These are phyloP conservation scores for Monopis laevigella DNA, from an alignment of 2,888 invertebrate species.

Conservation along the genomic window DNA sequence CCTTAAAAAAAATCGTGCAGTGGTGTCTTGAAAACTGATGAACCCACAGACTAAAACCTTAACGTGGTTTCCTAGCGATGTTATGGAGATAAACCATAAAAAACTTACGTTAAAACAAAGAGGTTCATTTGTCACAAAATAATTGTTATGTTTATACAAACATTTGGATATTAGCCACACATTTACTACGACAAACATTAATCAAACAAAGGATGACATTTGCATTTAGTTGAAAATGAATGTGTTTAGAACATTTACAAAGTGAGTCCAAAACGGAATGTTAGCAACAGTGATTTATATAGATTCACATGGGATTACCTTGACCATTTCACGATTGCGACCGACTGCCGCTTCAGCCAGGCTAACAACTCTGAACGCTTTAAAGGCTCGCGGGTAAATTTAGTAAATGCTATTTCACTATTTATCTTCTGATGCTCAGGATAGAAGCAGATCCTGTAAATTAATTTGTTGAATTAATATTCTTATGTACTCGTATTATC, in stretches of 20 bases:
- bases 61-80: no score
- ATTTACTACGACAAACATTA: no score
- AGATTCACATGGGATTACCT: slow-evolving; percentile 47
- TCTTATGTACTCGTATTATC: no score
- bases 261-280: slow-evolving; percentile 53
- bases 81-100: no score
- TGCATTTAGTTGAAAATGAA: slow-evolving; percentile 24
- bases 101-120: no score
- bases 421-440: slow-evolving; percentile 50
- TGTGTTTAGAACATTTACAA: slow-evolving; percentile 54
- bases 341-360: slow-evolving; percentile 28
- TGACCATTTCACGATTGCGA: slow-evolving; percentile 63
- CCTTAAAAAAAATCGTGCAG: no score
- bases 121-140: no score
- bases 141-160: no score
- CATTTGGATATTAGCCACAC: no score
- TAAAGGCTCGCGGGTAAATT: slow-evolving; percentile 27
- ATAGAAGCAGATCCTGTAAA: slow-evolving; percentile 57
- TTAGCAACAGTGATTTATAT: slow-evolving; percentile 57
- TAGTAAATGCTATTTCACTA: slow-evolving; percentile 31
- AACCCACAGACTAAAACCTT: no score
- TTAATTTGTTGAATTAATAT: slow-evolving; percentile 29
- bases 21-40: no score
- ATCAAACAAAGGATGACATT: neutral
- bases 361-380: slow-evolving; percentile 7